A percentile compares a stretch with the other conserved stretches of the same genome.
These are phyloP conservation scores for Hemithea aestivaria DNA, from an alignment of 2,888 invertebrate genomes.

Conservation along the genomic window DNA sequence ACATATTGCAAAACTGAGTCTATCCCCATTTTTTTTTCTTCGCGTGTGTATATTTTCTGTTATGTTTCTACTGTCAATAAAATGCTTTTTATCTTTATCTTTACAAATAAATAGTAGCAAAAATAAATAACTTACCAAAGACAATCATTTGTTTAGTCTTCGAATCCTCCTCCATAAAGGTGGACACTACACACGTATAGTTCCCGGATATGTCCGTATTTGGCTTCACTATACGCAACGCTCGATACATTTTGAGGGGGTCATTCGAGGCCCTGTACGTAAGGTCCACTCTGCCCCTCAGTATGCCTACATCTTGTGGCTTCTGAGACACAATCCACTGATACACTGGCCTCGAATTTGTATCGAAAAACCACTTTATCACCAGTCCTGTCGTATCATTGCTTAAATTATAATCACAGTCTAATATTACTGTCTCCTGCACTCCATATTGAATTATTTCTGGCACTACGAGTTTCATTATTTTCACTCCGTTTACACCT, in stretches of 20 bases:
- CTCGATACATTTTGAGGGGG: slow-evolving; percentile 84
- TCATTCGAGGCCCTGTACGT: slow-evolving; percentile 83
- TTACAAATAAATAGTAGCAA: too few relatives aligned
- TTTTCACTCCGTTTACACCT: slow-evolving; percentile 79
- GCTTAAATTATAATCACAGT: slow-evolving; percentile 84
- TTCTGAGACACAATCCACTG: slow-evolving; percentile 87
- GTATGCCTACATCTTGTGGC: slow-evolving; percentile 82
- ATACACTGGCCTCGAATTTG: slow-evolving; percentile 83
- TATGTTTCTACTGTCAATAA: too few relatives aligned
- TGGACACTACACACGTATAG: slow-evolving; percentile 86
- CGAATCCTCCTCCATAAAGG: slow-evolving; percentile 84
- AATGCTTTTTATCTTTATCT: too few relatives aligned
- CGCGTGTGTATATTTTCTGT: too few relatives aligned
- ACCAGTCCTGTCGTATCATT: slow-evolving; percentile 83
- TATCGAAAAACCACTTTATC: slow-evolving; percentile 88
- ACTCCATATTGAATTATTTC: slow-evolving; percentile 81
- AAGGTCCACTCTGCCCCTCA: slow-evolving; percentile 79
- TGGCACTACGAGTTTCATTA: slow-evolving; percentile 81
- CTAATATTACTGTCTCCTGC: slow-evolving; percentile 81
- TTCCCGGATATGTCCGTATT: slow-evolving; percentile 86
- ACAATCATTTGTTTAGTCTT: slow-evolving; percentile 82
- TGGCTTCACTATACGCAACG: slow-evolving; percentile 84
- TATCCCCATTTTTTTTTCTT: too few relatives aligned
- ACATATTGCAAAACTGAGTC: too few relatives aligned
- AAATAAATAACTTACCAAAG: slow-evolving; percentile 81